These are phyloP conservation scores for Corythornis vintsioides DNA, from an alignment of 2,113 vertebrate species.

Conservation along the genomic window DNA sequence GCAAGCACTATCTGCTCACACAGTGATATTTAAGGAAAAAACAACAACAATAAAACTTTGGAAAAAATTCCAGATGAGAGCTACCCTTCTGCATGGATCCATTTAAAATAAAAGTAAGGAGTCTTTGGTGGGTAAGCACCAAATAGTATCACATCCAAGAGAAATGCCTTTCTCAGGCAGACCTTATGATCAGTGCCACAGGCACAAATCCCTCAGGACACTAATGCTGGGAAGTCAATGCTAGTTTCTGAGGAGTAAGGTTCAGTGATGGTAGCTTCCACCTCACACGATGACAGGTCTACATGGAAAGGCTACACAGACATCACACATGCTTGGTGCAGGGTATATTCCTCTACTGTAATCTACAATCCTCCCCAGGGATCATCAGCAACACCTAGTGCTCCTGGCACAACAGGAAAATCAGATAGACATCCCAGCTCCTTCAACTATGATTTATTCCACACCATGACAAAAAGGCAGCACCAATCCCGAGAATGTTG, in stretches of 20 bases:
- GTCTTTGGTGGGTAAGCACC: background rate
- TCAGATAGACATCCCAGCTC: background rate
- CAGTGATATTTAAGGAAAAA: background rate
- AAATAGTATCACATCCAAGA: background rate
- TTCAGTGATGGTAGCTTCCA: background rate
- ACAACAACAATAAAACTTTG: background rate
- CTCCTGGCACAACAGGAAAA: background rate
- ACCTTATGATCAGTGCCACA: background rate
- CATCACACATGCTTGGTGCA: background rate
- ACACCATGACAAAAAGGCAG: background rate
- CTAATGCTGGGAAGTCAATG: background rate
- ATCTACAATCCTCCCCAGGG: background rate
- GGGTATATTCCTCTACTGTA: background rate
- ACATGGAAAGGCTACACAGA: background rate
- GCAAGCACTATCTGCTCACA: background rate
- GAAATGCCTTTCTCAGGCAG: background rate
- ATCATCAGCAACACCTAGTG: background rate
- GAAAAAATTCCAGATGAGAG: background rate
- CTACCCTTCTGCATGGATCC: background rate
- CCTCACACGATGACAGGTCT: accelerated
- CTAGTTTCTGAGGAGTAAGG: background rate
- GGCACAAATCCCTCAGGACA: background rate
- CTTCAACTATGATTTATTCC: background rate
- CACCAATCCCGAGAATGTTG: background rate
- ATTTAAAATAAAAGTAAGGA: background rate